These are phyloP conservation scores for Stercorarius parasiticus DNA, from an alignment of 2,113 vertebrate genomes.

Conservation along the genomic window DNA sequence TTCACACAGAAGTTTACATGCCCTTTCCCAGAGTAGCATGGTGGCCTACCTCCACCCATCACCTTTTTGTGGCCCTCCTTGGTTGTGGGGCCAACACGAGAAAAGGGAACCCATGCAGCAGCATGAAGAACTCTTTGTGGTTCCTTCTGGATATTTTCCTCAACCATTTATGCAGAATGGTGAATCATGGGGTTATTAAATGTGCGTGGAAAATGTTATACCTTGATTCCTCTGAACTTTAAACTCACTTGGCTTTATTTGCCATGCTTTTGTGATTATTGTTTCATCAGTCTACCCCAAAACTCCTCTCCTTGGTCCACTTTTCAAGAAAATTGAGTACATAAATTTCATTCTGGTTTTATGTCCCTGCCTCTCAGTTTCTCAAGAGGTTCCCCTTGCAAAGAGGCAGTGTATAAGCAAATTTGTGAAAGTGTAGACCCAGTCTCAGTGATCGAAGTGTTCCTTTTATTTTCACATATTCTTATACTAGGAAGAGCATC, in stretches of 20 bases:
- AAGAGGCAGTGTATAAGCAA: not conserved
- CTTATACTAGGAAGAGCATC: not conserved
- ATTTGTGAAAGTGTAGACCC: not conserved
- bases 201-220: rapidly evolving
- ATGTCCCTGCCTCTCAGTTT: not conserved
- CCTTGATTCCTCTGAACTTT: not conserved
- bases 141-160: not conserved
- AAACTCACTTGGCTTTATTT: not conserved
- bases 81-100: not conserved
- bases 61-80: not conserved
- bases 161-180: not conserved
- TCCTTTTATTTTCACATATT: not conserved
- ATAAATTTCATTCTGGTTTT: not conserved
- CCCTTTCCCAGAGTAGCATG: not conserved
- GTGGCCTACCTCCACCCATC: not conserved
- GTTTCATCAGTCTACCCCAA: not conserved
- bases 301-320: not conserved
- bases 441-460: not conserved
- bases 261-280: rapidly evolving
- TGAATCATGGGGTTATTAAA: not conserved
- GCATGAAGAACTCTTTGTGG: not conserved
- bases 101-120: not conserved
- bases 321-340: not conserved
- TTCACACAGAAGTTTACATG: not conserved
- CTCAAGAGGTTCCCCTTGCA: not conserved